Conservation (phyloP, 2,113 vertebrate species). For the Rana temporaria region DNA sequence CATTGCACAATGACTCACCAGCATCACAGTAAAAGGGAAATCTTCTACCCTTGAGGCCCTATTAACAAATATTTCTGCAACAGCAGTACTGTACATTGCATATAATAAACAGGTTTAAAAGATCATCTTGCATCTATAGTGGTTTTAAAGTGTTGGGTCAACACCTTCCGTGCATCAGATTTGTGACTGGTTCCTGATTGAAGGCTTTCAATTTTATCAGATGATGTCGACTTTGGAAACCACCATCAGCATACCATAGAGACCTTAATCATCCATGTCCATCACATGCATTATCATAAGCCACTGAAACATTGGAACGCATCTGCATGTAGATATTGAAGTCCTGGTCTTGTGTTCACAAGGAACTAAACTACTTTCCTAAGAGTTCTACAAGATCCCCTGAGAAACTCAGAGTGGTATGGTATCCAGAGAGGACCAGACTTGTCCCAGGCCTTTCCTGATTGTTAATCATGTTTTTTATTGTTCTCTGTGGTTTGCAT, state of each 20-base stretch:
- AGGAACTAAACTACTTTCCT: conserved; percentile 49
- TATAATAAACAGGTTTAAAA: background rate
- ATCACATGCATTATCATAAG: background rate
- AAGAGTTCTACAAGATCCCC: conserved; percentile 67
- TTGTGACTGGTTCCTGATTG: background rate
- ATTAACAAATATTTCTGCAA: background rate
- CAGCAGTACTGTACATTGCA: background rate
- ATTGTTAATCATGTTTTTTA: conserved; percentile 76
- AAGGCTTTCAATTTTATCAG: background rate
- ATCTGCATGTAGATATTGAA: conserved; percentile 1
- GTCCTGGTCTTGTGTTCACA: conserved; percentile 18
- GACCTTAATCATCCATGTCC: background rate
- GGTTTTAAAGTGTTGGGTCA: background rate
- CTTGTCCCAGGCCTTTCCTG: conserved; percentile 4
- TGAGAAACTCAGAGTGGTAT: conserved; percentile 70
- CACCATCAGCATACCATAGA: too few relatives aligned
- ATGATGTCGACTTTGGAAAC: background rate
- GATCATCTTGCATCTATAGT: background rate
- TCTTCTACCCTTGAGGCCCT: background rate
- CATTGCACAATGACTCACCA: background rate
- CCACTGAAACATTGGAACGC: background rate
- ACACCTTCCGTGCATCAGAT: background rate
- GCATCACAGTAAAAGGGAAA: background rate
- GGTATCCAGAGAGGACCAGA: background rate
- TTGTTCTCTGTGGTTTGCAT: conserved; percentile 75